phyloP scores from a whole-genome alignment of 1,140 invertebrate genomes.

The Lordiphosa collinella region DNA sequence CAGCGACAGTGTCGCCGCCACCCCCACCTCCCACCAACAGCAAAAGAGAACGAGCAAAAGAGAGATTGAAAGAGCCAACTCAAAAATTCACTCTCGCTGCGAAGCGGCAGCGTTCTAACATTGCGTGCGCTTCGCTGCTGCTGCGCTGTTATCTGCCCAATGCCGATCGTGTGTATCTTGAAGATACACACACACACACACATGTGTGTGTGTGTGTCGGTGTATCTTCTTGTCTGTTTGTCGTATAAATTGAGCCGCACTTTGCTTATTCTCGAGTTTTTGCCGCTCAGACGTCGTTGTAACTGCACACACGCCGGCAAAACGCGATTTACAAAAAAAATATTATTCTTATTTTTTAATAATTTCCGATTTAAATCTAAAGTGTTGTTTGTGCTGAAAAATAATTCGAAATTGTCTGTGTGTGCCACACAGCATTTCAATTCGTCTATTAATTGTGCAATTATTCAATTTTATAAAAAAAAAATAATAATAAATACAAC shows the following conservation, averaged over 20 bases:
- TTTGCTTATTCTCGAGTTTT: slow-evolving; percentile 76
- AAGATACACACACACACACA: slow-evolving; percentile 43
- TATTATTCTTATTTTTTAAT: not conserved
- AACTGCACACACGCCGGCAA: slow-evolving; percentile 56
- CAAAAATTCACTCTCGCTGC: slow-evolving; percentile 55
- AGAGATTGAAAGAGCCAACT: slow-evolving; percentile 15
- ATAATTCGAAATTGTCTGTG: slow-evolving; percentile 32
- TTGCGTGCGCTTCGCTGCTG: slow-evolving; percentile 46
- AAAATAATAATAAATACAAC: slow-evolving; percentile 31
- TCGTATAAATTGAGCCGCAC: slow-evolving; percentile 76
- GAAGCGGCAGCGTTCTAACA: slow-evolving; percentile 45
- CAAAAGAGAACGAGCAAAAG: slow-evolving; percentile 10
- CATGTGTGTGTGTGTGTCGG: slow-evolving; percentile 18
- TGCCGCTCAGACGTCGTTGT: slow-evolving; percentile 69
- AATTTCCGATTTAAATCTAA: not conserved
- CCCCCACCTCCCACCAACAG: slow-evolving; percentile 35
- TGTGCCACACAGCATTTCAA: slow-evolving; percentile 48
- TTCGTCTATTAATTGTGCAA: slow-evolving; percentile 61
- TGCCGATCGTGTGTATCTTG: slow-evolving; percentile 60
- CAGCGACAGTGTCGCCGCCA: slow-evolving; percentile 30
- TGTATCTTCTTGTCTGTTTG: slow-evolving; percentile 72
- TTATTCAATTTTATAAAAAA: slow-evolving; percentile 52
- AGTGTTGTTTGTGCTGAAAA: not conserved
- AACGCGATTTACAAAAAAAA: slow-evolving; percentile 18
- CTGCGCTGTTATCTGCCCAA: slow-evolving; percentile 48